A percentile compares a stretch with the other conserved stretches of the same genome.
Conservation (phyloP, 37 sponge, comb jelly and placozoan species). For the Eunapius fragilis region DNA sequence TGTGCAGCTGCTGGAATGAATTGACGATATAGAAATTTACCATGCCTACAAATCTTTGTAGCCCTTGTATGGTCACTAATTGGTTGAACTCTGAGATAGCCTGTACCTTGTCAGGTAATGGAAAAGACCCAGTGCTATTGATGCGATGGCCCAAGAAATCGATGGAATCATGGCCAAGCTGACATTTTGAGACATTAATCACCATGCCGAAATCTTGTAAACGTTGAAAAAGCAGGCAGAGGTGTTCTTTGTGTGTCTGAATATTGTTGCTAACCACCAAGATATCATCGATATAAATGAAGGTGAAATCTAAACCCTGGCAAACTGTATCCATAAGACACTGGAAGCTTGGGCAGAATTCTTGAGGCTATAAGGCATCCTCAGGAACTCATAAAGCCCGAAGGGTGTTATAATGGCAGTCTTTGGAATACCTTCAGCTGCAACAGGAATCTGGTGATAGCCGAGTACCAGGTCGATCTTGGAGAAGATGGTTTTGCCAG, state of each 20-base stretch:
- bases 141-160: slow-evolving; percentile 48
- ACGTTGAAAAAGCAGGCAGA: slow-evolving; percentile 24
- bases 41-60: slow-evolving; percentile 42
- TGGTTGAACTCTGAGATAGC: slow-evolving; percentile 29
- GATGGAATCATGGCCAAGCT: slow-evolving; percentile 12
- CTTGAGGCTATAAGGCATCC: slow-evolving; percentile 35
- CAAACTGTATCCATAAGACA: slow-evolving; percentile 58
- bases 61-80: slow-evolving; percentile 9
- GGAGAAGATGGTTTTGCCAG: slow-evolving; percentile 47
- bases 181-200: slow-evolving; percentile 29
- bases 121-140: slow-evolving; percentile 1
- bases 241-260: slow-evolving; percentile 25
- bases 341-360: slow-evolving; percentile 50
- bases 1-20: slow-evolving; percentile 28
- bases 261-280: slow-evolving; percentile 37
- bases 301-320: slow-evolving; percentile 26
- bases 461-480: slow-evolving; percentile 54
- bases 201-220: slow-evolving; percentile 34
- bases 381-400: slow-evolving; percentile 2
- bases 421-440: slow-evolving; percentile 25
- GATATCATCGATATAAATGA: slow-evolving; percentile 47
- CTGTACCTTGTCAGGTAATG: slow-evolving; percentile 30
- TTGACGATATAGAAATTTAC: slow-evolving; percentile 35
- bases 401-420: slow-evolving; percentile 18
- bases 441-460: slow-evolving; percentile 59